Conservation (phyloP, 2,888 invertebrate species). For the Alloplasta piceator region DNA sequence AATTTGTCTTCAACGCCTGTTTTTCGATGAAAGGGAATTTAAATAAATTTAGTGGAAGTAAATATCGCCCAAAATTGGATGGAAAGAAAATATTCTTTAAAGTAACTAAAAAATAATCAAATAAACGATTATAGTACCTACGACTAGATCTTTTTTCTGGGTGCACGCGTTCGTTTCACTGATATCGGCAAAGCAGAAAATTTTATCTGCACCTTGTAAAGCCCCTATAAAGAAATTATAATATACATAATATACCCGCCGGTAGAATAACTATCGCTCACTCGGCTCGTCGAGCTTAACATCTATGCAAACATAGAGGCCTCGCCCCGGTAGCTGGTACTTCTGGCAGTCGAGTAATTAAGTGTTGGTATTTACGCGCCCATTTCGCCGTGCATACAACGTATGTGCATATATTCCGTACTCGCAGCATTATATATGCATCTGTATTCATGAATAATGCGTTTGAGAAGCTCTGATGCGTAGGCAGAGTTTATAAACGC, state of each 20-base stretch:
- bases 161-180: not conserved
- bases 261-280: constrained; percentile 74
- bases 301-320: constrained; percentile 28
- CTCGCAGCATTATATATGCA: constrained; percentile 35
- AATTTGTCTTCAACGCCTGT: too few species aligned
- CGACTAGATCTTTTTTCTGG: too few species aligned
- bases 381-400: constrained; percentile 67
- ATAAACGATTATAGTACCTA: too few species aligned
- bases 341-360: constrained; percentile 78
- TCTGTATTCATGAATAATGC: constrained; percentile 70
- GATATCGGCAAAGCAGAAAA: constrained; percentile 20
- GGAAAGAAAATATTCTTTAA: too few species aligned
- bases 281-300: constrained; percentile 33
- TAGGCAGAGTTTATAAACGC: constrained; percentile 47
- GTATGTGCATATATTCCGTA: constrained; percentile 21
- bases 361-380: constrained; percentile 73
- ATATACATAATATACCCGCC: constrained; percentile 39
- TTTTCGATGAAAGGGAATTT: too few species aligned
- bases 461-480: constrained; percentile 66
- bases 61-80: too few species aligned
- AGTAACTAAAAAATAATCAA: too few species aligned
- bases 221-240: constrained; percentile 28
- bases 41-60: too few species aligned
- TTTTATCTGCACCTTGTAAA: not conserved
- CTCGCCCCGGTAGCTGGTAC: constrained; percentile 76